Evolutionary conservation across 2,888 invertebrate species (phyloP).

Genomic region (Tipula confusa): DNA sequence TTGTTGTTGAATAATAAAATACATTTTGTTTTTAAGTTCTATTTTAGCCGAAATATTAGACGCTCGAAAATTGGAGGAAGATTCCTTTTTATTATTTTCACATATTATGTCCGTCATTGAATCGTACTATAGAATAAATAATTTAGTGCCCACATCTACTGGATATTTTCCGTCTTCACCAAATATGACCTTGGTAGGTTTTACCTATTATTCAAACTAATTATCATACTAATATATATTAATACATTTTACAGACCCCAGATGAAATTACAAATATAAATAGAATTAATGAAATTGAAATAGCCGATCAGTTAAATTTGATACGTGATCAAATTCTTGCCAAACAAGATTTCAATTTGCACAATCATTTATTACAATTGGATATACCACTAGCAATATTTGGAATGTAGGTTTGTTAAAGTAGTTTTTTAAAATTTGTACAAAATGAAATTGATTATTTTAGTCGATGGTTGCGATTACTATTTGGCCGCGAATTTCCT

Average conservation of each 20-base stretch:
- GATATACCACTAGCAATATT: constrained; percentile 81
- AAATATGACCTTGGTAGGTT: constrained; percentile 44
- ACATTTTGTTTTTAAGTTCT: constrained; percentile 55
- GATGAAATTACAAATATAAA: constrained; percentile 37
- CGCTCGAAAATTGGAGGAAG: constrained; percentile 67
- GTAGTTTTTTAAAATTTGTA: neutral
- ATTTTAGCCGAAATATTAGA: constrained; percentile 62
- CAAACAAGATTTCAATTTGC: constrained; percentile 59
- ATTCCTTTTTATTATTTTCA: constrained; percentile 67
- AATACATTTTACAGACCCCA: constrained; percentile 28
- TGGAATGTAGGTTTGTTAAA: constrained; percentile 64
- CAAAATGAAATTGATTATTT: constrained; percentile 33
- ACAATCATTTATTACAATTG: constrained; percentile 61
- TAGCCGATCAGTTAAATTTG: constrained; percentile 57
- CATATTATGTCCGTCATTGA: constrained; percentile 61
- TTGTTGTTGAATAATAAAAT: neutral
- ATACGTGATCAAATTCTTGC: constrained; percentile 62
- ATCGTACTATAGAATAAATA: constrained; percentile 60
- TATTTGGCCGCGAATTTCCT: constrained; percentile 81
- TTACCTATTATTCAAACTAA: neutral
- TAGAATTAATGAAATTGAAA: constrained; percentile 51
- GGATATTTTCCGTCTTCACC: constrained; percentile 52
- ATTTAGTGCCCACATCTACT: constrained; percentile 52
- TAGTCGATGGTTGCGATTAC: constrained; percentile 76
- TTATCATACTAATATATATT: neutral